phyloP scores from a whole-genome alignment of 2,113 vertebrate genomes.

The Hystrix cristata region DNA sequence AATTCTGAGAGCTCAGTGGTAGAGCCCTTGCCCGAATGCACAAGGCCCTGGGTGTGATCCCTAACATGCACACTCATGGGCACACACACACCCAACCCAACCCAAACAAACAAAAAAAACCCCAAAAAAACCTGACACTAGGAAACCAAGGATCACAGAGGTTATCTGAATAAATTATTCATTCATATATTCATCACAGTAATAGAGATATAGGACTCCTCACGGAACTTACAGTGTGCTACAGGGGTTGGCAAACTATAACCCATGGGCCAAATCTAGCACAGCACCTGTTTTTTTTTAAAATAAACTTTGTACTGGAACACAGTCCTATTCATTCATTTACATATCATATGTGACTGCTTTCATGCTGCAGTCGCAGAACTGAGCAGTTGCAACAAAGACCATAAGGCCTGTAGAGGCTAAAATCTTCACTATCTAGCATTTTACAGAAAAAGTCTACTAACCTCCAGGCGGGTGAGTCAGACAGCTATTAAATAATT shows the following conservation, averaged over 20 bases:
- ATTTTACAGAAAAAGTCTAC: slow-evolving; percentile 47
- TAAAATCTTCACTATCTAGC: not conserved
- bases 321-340: not conserved
- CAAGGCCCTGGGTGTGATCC: not conserved
- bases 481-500: not conserved
- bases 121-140: not conserved
- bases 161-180: slow-evolving; percentile 25
- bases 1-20: not conserved
- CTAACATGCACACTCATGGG: not conserved
- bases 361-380: slow-evolving; percentile 3
- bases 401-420: not conserved
- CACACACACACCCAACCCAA: not conserved
- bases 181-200: not conserved
- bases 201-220: not conserved
- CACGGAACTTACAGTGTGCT: not conserved
- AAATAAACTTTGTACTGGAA: slow-evolving; percentile 26
- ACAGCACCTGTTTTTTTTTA: not conserved
- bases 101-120: not conserved
- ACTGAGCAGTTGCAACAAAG: not conserved
- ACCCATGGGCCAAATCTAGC: not conserved
- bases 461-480: not conserved
- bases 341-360: not conserved
- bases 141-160: slow-evolving; percentile 29
- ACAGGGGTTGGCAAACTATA: not conserved
- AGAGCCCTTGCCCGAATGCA: not conserved